phyloP scores from a whole-genome alignment of 2,113 vertebrate genomes.

The Nanorana parkeri region DNA sequence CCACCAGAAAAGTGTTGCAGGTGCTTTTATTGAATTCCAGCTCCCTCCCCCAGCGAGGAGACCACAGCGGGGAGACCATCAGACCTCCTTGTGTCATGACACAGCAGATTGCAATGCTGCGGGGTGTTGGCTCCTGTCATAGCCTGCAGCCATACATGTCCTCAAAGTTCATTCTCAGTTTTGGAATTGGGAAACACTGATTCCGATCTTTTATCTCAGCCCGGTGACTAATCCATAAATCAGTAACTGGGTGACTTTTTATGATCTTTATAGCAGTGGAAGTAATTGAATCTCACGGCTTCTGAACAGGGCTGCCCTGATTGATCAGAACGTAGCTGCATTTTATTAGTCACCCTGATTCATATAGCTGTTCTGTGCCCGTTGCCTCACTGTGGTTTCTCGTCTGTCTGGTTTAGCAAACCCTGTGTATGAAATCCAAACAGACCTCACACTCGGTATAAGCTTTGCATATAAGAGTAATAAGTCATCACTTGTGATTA shows the following conservation, averaged over 20 bases:
- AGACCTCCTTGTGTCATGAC: constrained; percentile 4
- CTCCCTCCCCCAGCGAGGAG: no score
- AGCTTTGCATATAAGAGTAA: no score
- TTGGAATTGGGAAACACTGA: not conserved
- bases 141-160: not conserved
- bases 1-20: no score
- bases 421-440: no score
- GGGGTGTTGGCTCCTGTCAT: not conserved
- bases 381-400: not conserved
- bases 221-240: not conserved
- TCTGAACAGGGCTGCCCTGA: not conserved
- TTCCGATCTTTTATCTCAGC: no score
- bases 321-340: not conserved
- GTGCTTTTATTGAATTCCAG: no score
- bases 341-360: constrained; percentile 12
- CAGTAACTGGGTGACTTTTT: not conserved
- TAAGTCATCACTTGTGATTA: no score
- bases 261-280: not conserved
- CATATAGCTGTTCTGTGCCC: not conserved
- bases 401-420: not conserved
- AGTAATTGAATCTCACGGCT: constrained; percentile 3
- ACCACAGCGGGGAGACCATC: not conserved
- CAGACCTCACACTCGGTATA: no score
- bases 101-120: not conserved
- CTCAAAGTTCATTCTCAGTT: not conserved